phyloP scores from a whole-genome alignment of 2,797 vertebrate species.

The Scomberomorus guttatus region DNA sequence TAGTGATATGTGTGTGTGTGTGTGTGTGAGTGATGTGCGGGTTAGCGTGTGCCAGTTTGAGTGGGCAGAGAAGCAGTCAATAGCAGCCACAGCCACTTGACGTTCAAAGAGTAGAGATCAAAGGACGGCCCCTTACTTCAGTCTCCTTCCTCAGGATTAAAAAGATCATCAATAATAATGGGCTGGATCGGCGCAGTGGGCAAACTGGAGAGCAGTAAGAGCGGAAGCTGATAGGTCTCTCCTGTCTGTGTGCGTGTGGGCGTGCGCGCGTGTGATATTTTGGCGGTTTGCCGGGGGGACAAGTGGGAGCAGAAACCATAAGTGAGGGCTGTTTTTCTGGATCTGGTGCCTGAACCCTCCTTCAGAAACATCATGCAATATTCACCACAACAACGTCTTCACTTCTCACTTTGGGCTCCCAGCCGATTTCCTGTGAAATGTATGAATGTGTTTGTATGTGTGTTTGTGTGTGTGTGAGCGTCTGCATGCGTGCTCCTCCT shows the following conservation, averaged over 20 bases:
- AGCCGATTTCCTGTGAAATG: slow-evolving; percentile 55
- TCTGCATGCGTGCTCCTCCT: slow-evolving; percentile 8
- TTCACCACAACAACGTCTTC: slow-evolving; percentile 70
- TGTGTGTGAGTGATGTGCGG: neutral
- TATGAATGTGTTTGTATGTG: slow-evolving; percentile 8
- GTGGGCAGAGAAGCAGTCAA: slow-evolving; percentile 37
- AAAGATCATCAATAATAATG: slow-evolving; percentile 82
- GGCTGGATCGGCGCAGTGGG: slow-evolving; percentile 58
- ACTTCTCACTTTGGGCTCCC: slow-evolving; percentile 66
- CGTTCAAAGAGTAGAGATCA: slow-evolving; percentile 81
- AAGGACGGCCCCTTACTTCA: slow-evolving; percentile 63
- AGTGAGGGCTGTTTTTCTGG: slow-evolving; percentile 54
- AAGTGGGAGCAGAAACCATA: slow-evolving; percentile 59
- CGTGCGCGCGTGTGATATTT: slow-evolving; percentile 38
- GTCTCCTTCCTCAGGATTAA: slow-evolving; percentile 74
- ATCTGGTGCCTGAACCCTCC: slow-evolving; percentile 51
- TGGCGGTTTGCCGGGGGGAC: slow-evolving; percentile 53
- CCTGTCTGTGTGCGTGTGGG: slow-evolving; percentile 26
- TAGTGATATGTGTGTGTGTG: slow-evolving; percentile 3
- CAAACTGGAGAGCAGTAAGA: slow-evolving; percentile 50
- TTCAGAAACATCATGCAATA: slow-evolving; percentile 72
- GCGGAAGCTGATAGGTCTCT: slow-evolving; percentile 55
- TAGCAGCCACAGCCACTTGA: slow-evolving; percentile 64
- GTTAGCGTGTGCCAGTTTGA: slow-evolving; percentile 35
- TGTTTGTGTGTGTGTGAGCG: neutral